Conservation (phyloP, 2,113 vertebrate genomes). For the Xiphophorus maculatus region DNA sequence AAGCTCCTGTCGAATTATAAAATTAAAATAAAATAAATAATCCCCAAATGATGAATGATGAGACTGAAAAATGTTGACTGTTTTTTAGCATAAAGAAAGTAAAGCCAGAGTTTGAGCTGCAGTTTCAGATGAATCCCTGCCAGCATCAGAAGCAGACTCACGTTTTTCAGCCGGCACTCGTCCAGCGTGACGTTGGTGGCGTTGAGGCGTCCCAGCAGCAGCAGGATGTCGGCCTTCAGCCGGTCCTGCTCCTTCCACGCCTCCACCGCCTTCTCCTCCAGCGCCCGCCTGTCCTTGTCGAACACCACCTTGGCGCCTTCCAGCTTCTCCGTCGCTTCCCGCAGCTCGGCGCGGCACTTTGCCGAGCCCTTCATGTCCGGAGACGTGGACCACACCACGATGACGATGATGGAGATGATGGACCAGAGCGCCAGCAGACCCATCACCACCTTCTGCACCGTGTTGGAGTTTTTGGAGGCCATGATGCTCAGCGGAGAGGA, state of each 20-base stretch:
- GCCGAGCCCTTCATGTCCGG: slow-evolving; percentile 64
- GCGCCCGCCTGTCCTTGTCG: slow-evolving; percentile 46
- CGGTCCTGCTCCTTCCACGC: slow-evolving; percentile 17
- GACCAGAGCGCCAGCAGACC: slow-evolving; percentile 71
- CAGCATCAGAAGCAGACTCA: slow-evolving; percentile 45
- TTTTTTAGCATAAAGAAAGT: background rate
- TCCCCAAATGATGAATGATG: background rate
- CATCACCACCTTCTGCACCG: slow-evolving; percentile 39
- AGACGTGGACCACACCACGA: slow-evolving; percentile 77
- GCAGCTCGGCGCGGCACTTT: slow-evolving; percentile 59
- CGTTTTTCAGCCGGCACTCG: slow-evolving; percentile 50
- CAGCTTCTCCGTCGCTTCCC: slow-evolving; percentile 22
- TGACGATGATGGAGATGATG: slow-evolving; percentile 68
- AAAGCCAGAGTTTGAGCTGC: no score
- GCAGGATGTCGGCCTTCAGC: slow-evolving; percentile 12
- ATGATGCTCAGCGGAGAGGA: slow-evolving; percentile 28
- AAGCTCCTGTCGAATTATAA: background rate
- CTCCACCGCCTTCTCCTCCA: slow-evolving; percentile 62
- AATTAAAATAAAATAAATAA: no score
- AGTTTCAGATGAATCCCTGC: no score
- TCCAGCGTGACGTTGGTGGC: slow-evolving; percentile 64
- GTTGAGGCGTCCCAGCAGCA: slow-evolving; percentile 37
- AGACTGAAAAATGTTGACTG: background rate
- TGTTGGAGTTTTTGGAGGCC: slow-evolving; percentile 64
- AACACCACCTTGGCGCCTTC: slow-evolving; percentile 50